Evolutionary conservation across 2,113 vertebrate genomes (phyloP), one percentile per base, ranked within the genome.

Genomic region (Grallaria varia): DNA sequence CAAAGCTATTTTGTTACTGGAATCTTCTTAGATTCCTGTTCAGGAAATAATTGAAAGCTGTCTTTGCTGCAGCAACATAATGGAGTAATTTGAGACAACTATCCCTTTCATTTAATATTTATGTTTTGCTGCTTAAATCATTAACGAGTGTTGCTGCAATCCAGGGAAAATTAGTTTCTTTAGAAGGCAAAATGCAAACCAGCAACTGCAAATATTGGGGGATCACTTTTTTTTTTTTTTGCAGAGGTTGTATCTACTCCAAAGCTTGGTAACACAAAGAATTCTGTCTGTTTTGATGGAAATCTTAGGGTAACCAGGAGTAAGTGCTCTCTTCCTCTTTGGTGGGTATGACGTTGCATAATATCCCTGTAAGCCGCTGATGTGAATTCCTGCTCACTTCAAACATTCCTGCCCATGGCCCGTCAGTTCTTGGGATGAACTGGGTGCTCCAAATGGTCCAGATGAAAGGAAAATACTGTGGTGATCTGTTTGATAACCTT

Each of bases 21-120:
- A 96, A 96, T 94, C 94, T 96, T 94, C 95, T 95, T 96, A 64
- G 72, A 92, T 86, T 95, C 89, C 89, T 96, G 42, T 91, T 96
- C 91, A 90, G 82, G 85, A 87, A 93, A 79, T 84, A 90, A 96
- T 82, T 84, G 77, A 96, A 96, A 95, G 60, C 93, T 95, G 83
- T 92, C 93, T 93, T 96, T 90, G 84, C 92, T 88, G 62, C 87
- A 88, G 80, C 62, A 87, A 90, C 87, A 95, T 72, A 97, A 97
- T 94, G 84, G 92, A 89, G 92, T 83, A 88, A 92, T 86, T 94
- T 79, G 91, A 95, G 84, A 83, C 84, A 83, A 91, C 93, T 80
- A 12, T 93, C 87, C 69, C 78, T 84, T 95, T 96, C 87, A 96
- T 96, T 93, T 89, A 96, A 87, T 94, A 96, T 95, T 95, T 94